Evolutionary conservation across 1,140 invertebrate species (phyloP), one percentile per base, ranked within the genome.

Genomic region (Drosophila bocqueti): DNA sequence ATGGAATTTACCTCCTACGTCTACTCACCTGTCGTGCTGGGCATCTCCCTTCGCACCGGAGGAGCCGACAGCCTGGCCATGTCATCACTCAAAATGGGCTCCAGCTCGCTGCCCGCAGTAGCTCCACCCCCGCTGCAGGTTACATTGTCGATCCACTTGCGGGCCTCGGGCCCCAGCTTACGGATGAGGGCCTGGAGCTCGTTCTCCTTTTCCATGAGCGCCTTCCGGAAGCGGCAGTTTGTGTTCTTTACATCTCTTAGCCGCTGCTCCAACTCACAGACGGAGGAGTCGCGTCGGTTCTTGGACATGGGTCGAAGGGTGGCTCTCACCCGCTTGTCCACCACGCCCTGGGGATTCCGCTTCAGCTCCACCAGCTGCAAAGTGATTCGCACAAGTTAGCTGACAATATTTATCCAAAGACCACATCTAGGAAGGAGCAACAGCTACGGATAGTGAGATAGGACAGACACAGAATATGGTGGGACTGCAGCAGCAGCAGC

Each of bases 291-390:
- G 57, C 95, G 93, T 45, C 96, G 93, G 52, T 93, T 93, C 76
- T 96, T 96, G n/a, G 95, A 95, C 94, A 96, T 95, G 10, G 96
- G 96, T 57, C 96, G 94, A n/a, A 97, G 93, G 5, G 96, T 97
- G 0, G 96, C 96, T 40, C 96, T 93, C 45, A 96, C 96, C 66
- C 97, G 93, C 80, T 97, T 96, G 86, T 97, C 97, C 49, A 97
- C 96, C 7, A 95, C 95, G 3, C 97, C 97, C 81, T 96, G 96
- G 3, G 97, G 97, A 94, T 98, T 98, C 72, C 97, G 94, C 78
- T 96, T 96, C 29, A 99, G 94, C 93, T 99, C 98, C 76, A 99
- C 95, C 26, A 98, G 93, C 97, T 98, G 93, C 11, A 93, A 93
- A 31, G 13, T 26, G 43, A 58, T 57, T 26, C 52, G 52, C 46